Conservation (phyloP, 2,888 invertebrate species). For the Caenorhabditis angaria region DNA sequence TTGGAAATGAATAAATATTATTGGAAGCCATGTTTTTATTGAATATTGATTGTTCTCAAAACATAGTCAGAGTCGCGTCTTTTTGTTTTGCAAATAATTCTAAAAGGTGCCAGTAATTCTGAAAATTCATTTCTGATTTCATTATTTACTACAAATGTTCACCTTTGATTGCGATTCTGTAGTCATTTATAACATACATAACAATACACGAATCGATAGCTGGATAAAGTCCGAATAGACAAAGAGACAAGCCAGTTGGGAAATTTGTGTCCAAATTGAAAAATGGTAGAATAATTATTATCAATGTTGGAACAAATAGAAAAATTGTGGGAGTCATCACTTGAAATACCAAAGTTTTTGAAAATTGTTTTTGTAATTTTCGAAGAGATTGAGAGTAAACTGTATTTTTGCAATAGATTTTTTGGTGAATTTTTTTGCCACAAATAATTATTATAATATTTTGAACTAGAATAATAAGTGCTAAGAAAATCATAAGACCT, state of each 20-base stretch:
- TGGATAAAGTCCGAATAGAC: constrained; percentile 18
- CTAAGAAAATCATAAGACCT: constrained; percentile 9
- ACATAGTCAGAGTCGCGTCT: too few relatives aligned
- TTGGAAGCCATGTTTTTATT: too few relatives aligned
- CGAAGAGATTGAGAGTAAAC: not conserved
- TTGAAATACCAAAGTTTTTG: constrained; percentile 21
- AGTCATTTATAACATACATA: constrained; percentile 26
- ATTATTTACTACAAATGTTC: too few relatives aligned
- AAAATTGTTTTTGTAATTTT: constrained; percentile 18
- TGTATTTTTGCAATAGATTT: constrained; percentile 2
- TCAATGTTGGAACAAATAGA: constrained; percentile 13
- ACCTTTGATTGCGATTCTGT: constrained; percentile 17
- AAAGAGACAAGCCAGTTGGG: constrained; percentile 20
- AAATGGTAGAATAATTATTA: constrained; percentile 15
- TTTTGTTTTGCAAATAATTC: too few relatives aligned
- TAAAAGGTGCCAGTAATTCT: too few relatives aligned
- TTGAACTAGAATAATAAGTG: constrained; percentile 14
- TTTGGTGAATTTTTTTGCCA: constrained; percentile 7
- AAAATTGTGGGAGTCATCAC: constrained; percentile 13
- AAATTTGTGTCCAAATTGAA: constrained; percentile 7
- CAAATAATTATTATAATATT: constrained; percentile 20
- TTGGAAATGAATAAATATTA: too few relatives aligned
- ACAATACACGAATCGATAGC: constrained; percentile 27
- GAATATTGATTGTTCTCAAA: too few relatives aligned
- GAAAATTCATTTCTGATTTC: too few relatives aligned